These are phyloP conservation scores for Cossypha caffra DNA, from an alignment of 2,797 vertebrate species.

Conservation along the genomic window DNA sequence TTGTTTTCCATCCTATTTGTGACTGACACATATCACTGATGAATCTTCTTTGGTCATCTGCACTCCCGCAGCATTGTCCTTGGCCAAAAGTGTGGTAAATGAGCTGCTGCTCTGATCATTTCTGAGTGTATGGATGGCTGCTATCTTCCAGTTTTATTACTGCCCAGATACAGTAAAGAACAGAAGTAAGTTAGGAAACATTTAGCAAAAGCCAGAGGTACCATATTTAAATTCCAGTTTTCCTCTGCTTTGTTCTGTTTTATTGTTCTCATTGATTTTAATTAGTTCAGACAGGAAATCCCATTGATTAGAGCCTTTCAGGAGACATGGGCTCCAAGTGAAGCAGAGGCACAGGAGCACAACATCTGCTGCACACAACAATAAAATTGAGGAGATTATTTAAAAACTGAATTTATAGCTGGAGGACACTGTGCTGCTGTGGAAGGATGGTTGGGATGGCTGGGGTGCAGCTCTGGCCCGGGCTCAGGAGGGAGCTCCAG, in stretches of 20 bases:
- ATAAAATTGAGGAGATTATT: neutral
- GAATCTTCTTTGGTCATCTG: neutral
- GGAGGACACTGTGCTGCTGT: neutral
- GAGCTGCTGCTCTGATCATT: neutral
- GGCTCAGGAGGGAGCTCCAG: neutral
- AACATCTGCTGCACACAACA: neutral
- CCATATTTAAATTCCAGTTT: neutral
- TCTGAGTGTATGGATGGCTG: neutral
- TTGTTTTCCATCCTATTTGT: neutral
- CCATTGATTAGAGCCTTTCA: neutral
- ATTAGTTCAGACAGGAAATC: neutral
- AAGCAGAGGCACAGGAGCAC: neutral
- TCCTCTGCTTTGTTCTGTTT: neutral
- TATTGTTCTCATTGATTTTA: neutral
- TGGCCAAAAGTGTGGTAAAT: neutral
- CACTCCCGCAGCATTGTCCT: neutral
- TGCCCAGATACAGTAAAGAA: neutral
- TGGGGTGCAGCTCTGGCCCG: accelerated
- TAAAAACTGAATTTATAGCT: neutral
- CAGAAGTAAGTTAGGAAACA: neutral
- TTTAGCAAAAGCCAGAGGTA: neutral
- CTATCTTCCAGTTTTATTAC: constrained; percentile 12
- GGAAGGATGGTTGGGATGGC: neutral
- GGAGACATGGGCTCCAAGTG: neutral
- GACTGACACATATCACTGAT: neutral